Percentiles rank a stretch among this genome's conserved stretches.
These are phyloP conservation scores for Aphis gossypii DNA, from an alignment of 1,140 invertebrate genomes.

Conservation along the genomic window DNA sequence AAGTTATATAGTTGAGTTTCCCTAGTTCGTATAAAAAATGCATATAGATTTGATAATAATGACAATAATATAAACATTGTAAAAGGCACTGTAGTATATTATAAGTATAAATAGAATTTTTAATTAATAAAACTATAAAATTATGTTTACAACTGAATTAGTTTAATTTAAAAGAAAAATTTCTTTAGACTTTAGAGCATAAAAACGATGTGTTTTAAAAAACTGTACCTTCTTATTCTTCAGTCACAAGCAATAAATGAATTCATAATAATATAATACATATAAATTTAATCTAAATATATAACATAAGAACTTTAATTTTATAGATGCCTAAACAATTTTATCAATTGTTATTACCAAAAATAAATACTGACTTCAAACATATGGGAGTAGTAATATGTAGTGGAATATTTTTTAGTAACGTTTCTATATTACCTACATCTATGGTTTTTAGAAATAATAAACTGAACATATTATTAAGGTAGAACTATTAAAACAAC, in stretches of 20 bases:
- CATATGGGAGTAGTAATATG: no score
- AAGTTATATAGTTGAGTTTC: neutral
- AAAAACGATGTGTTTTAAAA: no score
- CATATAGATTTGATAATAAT: neutral
- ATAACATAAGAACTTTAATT: neutral
- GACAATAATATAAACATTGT: neutral
- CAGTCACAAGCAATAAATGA: neutral
- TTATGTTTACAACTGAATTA: neutral
- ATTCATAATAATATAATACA: neutral
- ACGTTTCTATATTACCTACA: no score
- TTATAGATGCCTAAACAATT: neutral
- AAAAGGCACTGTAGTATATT: neutral
- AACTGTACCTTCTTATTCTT: neutral
- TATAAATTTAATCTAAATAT: neutral
- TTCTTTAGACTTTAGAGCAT: neutral
- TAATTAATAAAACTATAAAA: neutral
- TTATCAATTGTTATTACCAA: neutral
- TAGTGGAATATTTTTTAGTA: no score
- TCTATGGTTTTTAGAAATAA: no score
- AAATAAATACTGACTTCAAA: no score
- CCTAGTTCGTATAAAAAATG: neutral
- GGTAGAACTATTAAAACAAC: neutral
- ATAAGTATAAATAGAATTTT: neutral
- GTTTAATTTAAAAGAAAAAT: no score
- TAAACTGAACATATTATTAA: neutral